phyloP scores from a whole-genome alignment of 30 jellyfish, hydroid and myxozoan species.

The Haliclystus octoradiatus region DNA sequence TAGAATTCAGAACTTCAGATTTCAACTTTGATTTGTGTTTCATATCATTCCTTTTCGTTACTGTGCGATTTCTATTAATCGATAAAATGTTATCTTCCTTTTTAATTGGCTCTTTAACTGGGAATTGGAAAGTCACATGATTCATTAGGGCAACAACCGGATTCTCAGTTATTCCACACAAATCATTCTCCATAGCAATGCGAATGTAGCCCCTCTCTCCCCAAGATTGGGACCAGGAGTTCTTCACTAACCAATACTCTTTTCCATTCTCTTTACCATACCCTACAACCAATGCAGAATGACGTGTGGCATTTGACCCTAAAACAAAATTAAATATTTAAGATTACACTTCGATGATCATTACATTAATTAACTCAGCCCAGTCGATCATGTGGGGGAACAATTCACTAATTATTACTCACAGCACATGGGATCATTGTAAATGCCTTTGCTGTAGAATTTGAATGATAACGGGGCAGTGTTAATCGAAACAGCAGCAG shows the following conservation, averaged over 20 bases:
- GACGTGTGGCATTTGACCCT: conserved; percentile 87
- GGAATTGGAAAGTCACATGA: conserved; percentile 69
- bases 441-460: conserved; percentile 85
- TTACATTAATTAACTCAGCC: too few relatives aligned
- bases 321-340: neutral
- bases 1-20: neutral
- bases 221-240: conserved; percentile 97
- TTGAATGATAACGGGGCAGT: conserved; percentile 89
- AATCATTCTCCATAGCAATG: conserved; percentile 73
- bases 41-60: neutral
- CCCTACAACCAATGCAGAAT: conserved; percentile 90
- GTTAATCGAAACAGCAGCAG: conserved; percentile 93
- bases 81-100: too few relatives aligned
- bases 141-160: conserved; percentile 86
- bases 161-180: conserved; percentile 89
- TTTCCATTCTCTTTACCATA: conserved; percentile 75
- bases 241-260: conserved; percentile 88
- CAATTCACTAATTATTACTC: conserved; percentile 31
- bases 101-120: conserved; percentile 42
- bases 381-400: too few relatives aligned
- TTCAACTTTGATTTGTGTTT: neutral
- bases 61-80: neutral
- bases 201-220: conserved; percentile 91
- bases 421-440: conserved; percentile 76
- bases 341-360: too few relatives aligned